Percentiles rank a stretch among this genome's conserved stretches.
These are phyloP conservation scores for Peromyscus attwateri DNA, from an alignment of 2,797 vertebrate genomes.

Conservation along the genomic window DNA sequence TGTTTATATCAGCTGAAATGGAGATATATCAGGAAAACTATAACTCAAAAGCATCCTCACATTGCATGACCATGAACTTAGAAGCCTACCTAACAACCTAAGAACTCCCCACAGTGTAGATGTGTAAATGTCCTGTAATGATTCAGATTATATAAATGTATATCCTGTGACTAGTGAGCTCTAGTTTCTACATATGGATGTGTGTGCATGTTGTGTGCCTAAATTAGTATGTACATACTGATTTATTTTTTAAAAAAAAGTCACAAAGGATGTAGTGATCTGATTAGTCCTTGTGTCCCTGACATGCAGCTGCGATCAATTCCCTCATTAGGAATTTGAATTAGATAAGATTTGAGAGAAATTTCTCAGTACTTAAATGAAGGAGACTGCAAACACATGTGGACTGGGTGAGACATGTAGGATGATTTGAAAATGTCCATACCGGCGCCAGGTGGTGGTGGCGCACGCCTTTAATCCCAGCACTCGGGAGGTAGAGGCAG, in stretches of 20 bases:
- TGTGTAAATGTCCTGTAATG: not conserved
- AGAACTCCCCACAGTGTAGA: not conserved
- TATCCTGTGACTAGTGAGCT: too few relatives aligned
- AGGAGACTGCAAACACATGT: not conserved
- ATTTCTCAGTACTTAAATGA: not conserved
- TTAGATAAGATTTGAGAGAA: not conserved
- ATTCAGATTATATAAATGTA: not conserved
- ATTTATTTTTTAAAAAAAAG: not conserved
- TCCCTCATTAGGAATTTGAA: not conserved
- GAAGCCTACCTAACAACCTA: slow-evolving; percentile 63
- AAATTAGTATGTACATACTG: not conserved
- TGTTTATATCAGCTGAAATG: not conserved
- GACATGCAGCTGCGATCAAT: not conserved
- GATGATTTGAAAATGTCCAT: not conserved
- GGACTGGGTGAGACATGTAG: not conserved
- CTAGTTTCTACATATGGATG: not conserved
- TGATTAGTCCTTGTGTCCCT: not conserved
- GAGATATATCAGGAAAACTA: slow-evolving; percentile 45
- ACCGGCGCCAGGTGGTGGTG: too few relatives aligned
- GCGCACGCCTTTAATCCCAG: too few relatives aligned
- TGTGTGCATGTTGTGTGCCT: not conserved
- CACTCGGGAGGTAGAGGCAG: too few relatives aligned
- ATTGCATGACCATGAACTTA: slow-evolving; percentile 60
- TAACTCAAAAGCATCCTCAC: slow-evolving; percentile 71
- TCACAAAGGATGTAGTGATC: not conserved